phyloP scores from a whole-genome alignment of 2,113 vertebrate genomes.

The Puntigrus tetrazona region DNA sequence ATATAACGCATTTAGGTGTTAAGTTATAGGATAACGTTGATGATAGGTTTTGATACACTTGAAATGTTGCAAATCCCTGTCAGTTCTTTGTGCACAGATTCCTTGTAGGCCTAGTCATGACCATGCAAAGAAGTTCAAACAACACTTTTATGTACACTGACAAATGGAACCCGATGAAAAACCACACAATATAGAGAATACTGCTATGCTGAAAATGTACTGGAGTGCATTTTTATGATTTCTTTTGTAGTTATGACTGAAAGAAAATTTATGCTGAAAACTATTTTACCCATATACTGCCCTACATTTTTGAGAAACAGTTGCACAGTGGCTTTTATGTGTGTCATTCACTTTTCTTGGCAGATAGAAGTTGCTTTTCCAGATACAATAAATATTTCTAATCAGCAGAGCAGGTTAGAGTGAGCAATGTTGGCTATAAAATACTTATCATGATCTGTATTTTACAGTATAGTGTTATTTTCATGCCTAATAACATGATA shows the following conservation, averaged over 20 bases:
- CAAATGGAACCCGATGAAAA: neutral
- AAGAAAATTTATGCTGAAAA: neutral
- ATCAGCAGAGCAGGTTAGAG: neutral
- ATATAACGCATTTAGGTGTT: too few relatives aligned
- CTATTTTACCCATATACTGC: neutral
- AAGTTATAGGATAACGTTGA: too few relatives aligned
- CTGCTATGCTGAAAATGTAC: neutral
- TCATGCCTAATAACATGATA: neutral
- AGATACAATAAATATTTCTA: neutral
- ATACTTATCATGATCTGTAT: neutral
- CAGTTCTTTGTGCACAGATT: neutral
- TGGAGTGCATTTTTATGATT: neutral
- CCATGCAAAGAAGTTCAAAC: neutral
- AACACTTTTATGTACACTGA: neutral
- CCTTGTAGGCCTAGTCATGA: neutral
- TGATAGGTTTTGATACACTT: too few relatives aligned
- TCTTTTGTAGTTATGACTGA: neutral
- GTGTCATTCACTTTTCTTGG: neutral
- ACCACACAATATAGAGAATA: neutral
- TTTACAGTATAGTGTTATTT: neutral
- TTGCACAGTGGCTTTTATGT: neutral
- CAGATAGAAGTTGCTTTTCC: constrained; percentile 5
- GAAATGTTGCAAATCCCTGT: too few relatives aligned
- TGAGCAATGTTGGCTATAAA: neutral
- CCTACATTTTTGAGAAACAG: neutral